phyloP scores from a whole-genome alignment of 2,797 vertebrate species.

The Enteromius radiatus region DNA sequence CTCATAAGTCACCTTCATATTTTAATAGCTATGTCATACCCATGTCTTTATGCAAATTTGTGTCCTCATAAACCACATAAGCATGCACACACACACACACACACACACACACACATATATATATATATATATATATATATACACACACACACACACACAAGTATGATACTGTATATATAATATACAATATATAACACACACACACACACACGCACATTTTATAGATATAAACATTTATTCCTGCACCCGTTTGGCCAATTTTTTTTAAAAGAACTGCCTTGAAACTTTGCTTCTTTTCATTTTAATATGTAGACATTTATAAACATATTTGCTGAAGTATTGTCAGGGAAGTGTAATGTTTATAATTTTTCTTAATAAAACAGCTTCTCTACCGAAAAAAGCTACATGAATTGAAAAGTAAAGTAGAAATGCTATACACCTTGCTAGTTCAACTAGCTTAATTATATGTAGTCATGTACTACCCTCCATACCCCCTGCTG shows the following conservation, averaged over 20 bases:
- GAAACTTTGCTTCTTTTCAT: neutral
- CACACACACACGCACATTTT: no score
- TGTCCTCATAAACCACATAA: no score
- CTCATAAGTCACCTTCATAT: no score
- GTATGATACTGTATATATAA: no score
- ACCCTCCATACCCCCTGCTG: neutral
- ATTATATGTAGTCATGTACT: neutral
- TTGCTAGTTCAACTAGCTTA: neutral
- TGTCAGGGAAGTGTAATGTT: neutral
- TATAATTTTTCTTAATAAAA: neutral
- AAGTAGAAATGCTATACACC: neutral
- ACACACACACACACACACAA: no score
- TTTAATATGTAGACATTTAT: neutral
- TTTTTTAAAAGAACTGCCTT: neutral
- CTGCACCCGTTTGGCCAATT: neutral
- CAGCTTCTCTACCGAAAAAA: neutral
- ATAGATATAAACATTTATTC: neutral
- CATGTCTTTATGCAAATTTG: no score
- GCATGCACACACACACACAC: no score
- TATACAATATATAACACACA: no score
- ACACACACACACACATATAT: no score
- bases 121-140: no score
- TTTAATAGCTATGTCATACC: no score
- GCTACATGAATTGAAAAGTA: neutral
- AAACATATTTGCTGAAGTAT: neutral